phyloP scores from a whole-genome alignment of 2,797 vertebrate species.

The Pangasius macronema region DNA sequence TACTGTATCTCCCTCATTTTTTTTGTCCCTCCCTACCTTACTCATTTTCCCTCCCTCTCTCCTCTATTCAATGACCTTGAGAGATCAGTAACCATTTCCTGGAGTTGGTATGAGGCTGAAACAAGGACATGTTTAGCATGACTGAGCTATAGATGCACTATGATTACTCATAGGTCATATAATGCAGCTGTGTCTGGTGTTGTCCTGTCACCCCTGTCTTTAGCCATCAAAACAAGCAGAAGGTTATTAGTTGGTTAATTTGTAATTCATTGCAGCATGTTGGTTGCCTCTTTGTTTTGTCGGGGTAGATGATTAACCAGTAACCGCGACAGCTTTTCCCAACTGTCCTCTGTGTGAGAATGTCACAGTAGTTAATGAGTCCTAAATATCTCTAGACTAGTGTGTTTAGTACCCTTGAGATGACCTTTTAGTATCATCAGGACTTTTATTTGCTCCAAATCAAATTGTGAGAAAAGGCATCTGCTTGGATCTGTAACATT shows the following conservation, averaged over 20 bases:
- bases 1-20: conserved; percentile 36
- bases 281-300: conserved; percentile 62
- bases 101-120: conserved; percentile 77
- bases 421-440: conserved; percentile 16
- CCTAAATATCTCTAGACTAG: conserved; percentile 29
- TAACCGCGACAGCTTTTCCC: conserved; percentile 55
- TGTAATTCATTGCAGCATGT: conserved; percentile 69
- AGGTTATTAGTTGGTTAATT: conserved; percentile 69
- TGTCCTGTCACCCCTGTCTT: conserved; percentile 26
- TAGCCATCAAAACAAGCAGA: conserved; percentile 32
- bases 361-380: conserved; percentile 56
- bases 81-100: conserved; percentile 78
- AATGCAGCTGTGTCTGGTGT: conserved; percentile 29
- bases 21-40: conserved; percentile 17
- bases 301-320: conserved; percentile 78
- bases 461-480: neutral
- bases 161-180: conserved; percentile 47
- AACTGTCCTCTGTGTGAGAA: conserved; percentile 49
- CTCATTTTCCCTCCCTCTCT: conserved; percentile 65
- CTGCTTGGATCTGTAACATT: neutral
- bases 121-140: conserved; percentile 88
- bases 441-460: neutral
- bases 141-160: conserved; percentile 41
- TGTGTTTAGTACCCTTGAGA: conserved; percentile 36
- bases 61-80: conserved; percentile 90